Percentiles rank a stretch among this genome's conserved stretches.
Conservation (phyloP, 2,113 vertebrate genomes). For the Capreolus pygargus region DNA sequence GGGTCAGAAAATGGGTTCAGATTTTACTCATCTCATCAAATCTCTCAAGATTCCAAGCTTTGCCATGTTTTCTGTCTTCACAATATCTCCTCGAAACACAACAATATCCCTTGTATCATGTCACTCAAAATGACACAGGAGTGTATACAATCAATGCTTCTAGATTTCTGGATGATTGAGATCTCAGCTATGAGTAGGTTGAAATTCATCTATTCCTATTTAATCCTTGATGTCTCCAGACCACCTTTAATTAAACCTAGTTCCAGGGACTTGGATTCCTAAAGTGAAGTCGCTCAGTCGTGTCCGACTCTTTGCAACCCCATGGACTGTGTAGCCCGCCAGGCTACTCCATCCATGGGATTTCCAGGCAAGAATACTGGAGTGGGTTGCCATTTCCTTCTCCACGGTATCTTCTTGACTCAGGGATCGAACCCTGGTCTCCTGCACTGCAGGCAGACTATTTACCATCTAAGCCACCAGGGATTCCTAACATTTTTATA, state of each 20-base stretch:
- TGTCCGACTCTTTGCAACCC: too few species aligned
- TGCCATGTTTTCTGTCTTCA: slow-evolving; percentile 43
- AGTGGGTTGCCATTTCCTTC: too few species aligned
- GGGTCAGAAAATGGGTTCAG: not conserved
- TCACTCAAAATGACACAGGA: slow-evolving; percentile 50
- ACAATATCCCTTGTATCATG: slow-evolving; percentile 39
- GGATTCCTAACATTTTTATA: not conserved
- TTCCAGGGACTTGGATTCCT: not conserved
- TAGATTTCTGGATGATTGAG: slow-evolving; percentile 33
- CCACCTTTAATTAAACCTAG: not conserved
- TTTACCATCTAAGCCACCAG: too few species aligned
- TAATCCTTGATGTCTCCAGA: not conserved
- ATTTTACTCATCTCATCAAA: not conserved
- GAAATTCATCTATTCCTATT: not conserved
- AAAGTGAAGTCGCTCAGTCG: not conserved
- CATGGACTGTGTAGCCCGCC: too few species aligned
- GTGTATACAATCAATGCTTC: slow-evolving; percentile 41
- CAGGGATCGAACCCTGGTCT: too few species aligned
- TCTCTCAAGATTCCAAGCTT: slow-evolving; percentile 26
- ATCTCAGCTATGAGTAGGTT: slow-evolving; percentile 61
- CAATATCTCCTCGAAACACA: slow-evolving; percentile 63
- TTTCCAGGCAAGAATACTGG: too few species aligned
- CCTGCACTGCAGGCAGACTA: too few species aligned
- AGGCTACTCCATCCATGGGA: too few species aligned
- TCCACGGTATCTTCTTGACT: too few species aligned